Base-by-base conservation (phyloP, 2,888 invertebrate genomes). In the Eristalis intricaria region DNA sequence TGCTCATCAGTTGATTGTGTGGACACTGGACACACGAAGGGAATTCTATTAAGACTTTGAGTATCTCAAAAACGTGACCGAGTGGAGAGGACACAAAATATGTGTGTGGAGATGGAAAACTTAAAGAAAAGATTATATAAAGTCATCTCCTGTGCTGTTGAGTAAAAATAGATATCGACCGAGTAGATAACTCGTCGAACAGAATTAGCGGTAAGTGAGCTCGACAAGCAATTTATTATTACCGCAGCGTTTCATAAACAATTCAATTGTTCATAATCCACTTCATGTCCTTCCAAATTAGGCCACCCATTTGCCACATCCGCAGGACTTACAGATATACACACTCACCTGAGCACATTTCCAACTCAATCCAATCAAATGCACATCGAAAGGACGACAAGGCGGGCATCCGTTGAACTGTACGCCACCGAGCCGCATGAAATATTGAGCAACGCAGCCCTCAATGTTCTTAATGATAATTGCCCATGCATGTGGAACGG, bases 401-500 rank as follows among this genome's bases (percentile, higher is more conserved):
- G 80, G 43, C 13, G 61, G 19, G 58, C 70, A 70, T 80, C 74
- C 80, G 61, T 66, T 50, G 66, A 85, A 77, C 35, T 76, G 66
- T 76, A 40, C 66, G 38, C 40, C 66, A 58, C 40, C 56, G 58
- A 76, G 35, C 56, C 65, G 23, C 60, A 78, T 86, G 71, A 82
- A 86, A 82, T 82, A 86, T 86, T 74, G 32, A 86, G 65, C 64
- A 70, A 61, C 70, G 61, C 64, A 74, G 22, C 77, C 82, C 82
- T 43, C 73, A 69, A 78, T 66, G 77, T 74, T 70, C 78, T 78
- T 86, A 86, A 86, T 82, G 82, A 82, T 86, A 82, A 86, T 86
- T 86, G 85, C 77, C 73, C 82, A 78, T 82, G 82, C 82, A 86
- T 86, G 85, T 74, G 76, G 71, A 80, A 69, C 38, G 22, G 58